phyloP scores from a whole-genome alignment of 2,797 vertebrate species.

The Acanthis flammea region DNA sequence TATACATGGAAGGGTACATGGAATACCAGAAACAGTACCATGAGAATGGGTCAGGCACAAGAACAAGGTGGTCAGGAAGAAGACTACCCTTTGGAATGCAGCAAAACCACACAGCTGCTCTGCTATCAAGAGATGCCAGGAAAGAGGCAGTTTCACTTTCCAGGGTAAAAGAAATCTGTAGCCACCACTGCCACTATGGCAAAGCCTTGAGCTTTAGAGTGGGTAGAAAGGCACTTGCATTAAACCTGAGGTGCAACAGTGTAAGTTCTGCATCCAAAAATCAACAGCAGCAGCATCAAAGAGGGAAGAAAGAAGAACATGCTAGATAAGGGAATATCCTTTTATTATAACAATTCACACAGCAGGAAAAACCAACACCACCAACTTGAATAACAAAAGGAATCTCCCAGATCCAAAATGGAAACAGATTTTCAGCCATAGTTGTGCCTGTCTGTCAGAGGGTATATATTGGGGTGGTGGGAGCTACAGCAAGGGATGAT shows the following conservation, averaged over 20 bases:
- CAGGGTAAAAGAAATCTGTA: not conserved
- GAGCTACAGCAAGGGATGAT: not conserved
- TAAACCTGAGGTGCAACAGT: not conserved
- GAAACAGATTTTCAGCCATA: not conserved
- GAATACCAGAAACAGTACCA: not conserved
- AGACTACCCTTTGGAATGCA: not conserved
- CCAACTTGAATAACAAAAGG: not conserved
- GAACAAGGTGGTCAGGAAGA: accelerated
- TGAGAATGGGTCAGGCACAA: not conserved
- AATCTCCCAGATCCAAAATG: not conserved
- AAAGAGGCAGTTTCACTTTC: not conserved
- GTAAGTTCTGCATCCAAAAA: not conserved
- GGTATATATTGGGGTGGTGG: accelerated
- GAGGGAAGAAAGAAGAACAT: not conserved
- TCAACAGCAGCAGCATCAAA: not conserved
- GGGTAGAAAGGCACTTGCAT: not conserved
- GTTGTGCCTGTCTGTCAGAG: not conserved
- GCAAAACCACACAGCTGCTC: not conserved
- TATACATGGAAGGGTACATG: not conserved
- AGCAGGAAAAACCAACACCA: not conserved
- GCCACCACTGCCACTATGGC: not conserved
- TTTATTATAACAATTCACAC: not conserved
- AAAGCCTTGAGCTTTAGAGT: not conserved
- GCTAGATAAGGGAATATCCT: not conserved
- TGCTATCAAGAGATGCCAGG: not conserved